Evolutionary conservation across 2,888 invertebrate genomes (phyloP), one percentile per base, ranked within the genome.

Genomic region (Megaustenia siamemsis): DNA sequence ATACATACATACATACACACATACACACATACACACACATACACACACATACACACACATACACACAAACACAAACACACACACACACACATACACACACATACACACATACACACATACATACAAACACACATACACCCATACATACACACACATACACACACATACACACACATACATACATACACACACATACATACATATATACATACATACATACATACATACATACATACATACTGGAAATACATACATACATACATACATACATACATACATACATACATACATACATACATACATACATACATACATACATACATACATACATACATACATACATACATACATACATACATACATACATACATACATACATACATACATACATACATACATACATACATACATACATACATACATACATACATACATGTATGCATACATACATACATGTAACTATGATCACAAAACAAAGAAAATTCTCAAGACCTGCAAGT

Each of bases 351-450:
- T 53, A 53, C 21, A 53, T 53, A 53, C 21, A 53, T 53, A 53
- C 21, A 53, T 53, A 53, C 21, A 18, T 18, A 53, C 18, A 21
- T 53, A 21, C 18, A 53, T 21, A 53, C 3, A 75, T 24, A 75
- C 24, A 75, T 43, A 75, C 24, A 45, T n/a, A 75, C 24, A 75
- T 24, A 43, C 24, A 49, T 28, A 77, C 32, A 77, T 28, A 77
- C 21, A 53, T 53, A n/a, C 28, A 53, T 53, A 77, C 32, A 49
- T 45, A 77, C 53, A 77, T 77, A 77, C 53, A 77, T 49, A 77
- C 53, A 77, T 53, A 77, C 53, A 43, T 49, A 49, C 21, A 32
- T 77, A 77, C 28, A 45, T 28, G n/a, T 77, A 49, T 49, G 53
- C 53, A 49, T 49, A 49, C 3, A 77, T 49, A 53, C 8, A 53